These are phyloP conservation scores for Drosophila conformis DNA, from an alignment of 2,888 invertebrate genomes.

Conservation along the genomic window DNA sequence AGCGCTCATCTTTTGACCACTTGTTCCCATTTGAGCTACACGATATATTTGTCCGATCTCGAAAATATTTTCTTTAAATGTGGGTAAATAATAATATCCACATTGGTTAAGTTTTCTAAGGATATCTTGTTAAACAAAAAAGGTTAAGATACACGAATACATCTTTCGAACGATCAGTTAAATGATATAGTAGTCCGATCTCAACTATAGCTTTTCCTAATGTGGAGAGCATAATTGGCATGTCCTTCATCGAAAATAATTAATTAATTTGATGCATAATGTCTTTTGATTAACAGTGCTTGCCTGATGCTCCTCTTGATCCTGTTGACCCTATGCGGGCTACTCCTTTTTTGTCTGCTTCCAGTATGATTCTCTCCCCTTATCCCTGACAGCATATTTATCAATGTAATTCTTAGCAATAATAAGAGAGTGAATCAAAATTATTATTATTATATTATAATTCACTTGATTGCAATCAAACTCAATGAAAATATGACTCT, in stretches of 20 bases:
- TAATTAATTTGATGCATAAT: neutral
- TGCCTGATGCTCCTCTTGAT: neutral
- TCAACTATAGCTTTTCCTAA: too few relatives aligned
- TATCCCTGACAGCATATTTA: neutral
- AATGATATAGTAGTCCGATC: neutral
- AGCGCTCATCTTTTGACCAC: neutral
- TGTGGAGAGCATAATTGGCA: neutral
- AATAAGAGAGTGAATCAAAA: neutral
- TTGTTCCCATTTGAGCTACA: neutral
- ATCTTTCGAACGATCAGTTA: neutral
- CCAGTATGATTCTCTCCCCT: neutral
- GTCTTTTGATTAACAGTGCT: too few relatives aligned
- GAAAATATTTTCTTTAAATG: neutral
- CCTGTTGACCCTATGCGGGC: neutral
- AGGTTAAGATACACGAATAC: accelerated
- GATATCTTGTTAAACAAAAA: neutral
- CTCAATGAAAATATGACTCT: neutral
- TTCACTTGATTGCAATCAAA: neutral
- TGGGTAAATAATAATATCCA: neutral
- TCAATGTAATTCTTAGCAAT: neutral
- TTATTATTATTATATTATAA: neutral
- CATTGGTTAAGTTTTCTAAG: accelerated
- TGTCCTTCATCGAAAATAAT: neutral
- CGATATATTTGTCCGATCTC: neutral
- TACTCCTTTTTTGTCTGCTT: neutral